Evolutionary conservation across 1,140 invertebrate genomes (phyloP), one percentile per base, ranked within the genome.

Genomic region (Euwallacea fornicatus): DNA sequence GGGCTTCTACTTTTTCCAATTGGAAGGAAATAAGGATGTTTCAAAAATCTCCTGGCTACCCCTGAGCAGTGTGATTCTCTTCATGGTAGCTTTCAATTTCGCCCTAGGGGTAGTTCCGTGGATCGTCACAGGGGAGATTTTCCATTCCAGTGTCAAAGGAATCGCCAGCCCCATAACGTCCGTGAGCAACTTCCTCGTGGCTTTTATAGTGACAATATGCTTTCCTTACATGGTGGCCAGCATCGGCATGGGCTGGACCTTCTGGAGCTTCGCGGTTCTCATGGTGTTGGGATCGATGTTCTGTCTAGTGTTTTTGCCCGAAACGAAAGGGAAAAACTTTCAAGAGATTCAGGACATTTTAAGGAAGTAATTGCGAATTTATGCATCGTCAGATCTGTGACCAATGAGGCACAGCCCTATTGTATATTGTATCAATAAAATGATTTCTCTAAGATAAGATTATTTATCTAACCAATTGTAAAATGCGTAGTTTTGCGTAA

Each of bases 91-190:
- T 3, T 79, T 77, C 56, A 75, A 75, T 61, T 73, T 67, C 16
- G 91, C 91, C 0, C 89, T 93, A 73, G 93, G 92, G 0, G 90
- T 92, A 0, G 81, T 95, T 7, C 91, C 92, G 0, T 94, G 93
- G 91, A 86, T 92, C 0, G 86, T 96, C 43, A 89, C 93, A 84
- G 89, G 89, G 1, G 91, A 96, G 81, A 86, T 95, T 74, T 91
- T 94, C 74, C 87, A 93, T 2, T 83, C 88, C 0, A 88, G 89
- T 73, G 87, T 92, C 0, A 90, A 92, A 78, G 87, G 89, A 0
- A 81, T 87, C 2, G 92, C 91, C 1, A 88, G 89, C 0, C 87
- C 90, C 0, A 83, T 94, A 7, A 88, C 90, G 0, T 88, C 91
- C 0, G 87, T 87, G 56, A 84, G 88, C 61, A 93, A 91, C 76